Conservation (phyloP, 1,140 invertebrate species). For the Macrobrachium nipponense region DNA sequence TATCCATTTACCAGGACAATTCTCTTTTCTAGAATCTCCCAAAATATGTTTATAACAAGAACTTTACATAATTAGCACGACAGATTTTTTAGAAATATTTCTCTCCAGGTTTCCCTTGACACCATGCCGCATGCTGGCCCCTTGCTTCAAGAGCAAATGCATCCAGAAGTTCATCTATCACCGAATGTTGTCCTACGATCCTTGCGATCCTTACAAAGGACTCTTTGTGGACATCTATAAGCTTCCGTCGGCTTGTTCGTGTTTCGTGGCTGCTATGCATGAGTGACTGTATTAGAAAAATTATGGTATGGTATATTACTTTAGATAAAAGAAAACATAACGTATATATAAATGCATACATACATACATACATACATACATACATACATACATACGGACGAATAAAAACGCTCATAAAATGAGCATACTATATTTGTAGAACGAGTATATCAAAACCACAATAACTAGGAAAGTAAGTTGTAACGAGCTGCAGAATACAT, state of each 20-base stretch:
- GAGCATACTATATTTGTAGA: not conserved
- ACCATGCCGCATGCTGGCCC: constrained; percentile 63
- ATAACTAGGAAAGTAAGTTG: too few species aligned
- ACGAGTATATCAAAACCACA: too few species aligned
- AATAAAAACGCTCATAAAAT: too few species aligned
- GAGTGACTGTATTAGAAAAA: too few species aligned
- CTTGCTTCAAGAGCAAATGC: constrained; percentile 63
- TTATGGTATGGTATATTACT: too few species aligned
- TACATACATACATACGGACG: not conserved
- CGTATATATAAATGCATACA: constrained; percentile 9
- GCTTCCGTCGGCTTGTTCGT: constrained; percentile 65
- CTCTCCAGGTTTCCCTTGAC: constrained; percentile 27
- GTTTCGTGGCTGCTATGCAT: constrained; percentile 48
- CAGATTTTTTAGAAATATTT: not conserved
- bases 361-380: constrained; percentile 24
- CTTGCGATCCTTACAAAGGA: constrained; percentile 63
- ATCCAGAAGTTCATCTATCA: constrained; percentile 65
- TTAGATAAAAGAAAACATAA: not conserved
- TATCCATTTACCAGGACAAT: too few species aligned
- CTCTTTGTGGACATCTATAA: constrained; percentile 64
- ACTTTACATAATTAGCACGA: too few species aligned
- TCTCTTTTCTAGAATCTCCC: too few species aligned
- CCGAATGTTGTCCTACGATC: constrained; percentile 63
- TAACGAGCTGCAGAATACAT: not conserved
- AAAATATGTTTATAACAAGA: too few species aligned